Evolutionary conservation across 2,888 invertebrate genomes (phyloP).

Genomic region (Lamellibrachia satsuma): DNA sequence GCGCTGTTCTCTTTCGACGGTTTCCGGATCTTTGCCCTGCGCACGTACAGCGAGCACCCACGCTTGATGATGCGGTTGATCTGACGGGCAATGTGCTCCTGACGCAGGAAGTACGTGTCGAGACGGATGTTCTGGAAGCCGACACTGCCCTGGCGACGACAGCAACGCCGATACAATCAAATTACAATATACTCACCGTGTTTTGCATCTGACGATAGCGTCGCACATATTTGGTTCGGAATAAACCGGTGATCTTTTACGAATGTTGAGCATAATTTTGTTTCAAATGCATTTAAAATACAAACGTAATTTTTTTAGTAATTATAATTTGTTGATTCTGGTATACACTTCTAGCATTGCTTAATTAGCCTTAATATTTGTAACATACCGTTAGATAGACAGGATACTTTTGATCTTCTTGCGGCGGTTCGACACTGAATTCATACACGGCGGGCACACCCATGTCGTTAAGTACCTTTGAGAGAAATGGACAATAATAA

Average conservation of each 20-base stretch:
- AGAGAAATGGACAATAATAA: not conserved
- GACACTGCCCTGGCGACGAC: constrained; percentile 13
- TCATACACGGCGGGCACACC: constrained; percentile 23
- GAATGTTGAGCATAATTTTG: no score
- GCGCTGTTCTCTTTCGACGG: not conserved
- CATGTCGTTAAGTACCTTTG: not conserved
- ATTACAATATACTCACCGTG: not conserved
- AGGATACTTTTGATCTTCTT: not conserved
- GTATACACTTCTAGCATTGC: not conserved
- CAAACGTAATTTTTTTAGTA: no score
- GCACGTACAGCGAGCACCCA: not conserved
- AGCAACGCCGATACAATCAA: not conserved
- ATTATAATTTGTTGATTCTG: no score
- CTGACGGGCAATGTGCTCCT: constrained; percentile 21
- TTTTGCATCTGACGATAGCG: not conserved
- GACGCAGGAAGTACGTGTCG: constrained; percentile 21
- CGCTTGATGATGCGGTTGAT: constrained; percentile 8
- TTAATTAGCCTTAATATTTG: not conserved
- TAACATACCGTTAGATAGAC: not conserved
- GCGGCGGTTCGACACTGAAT: constrained; percentile 19
- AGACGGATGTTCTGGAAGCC: constrained; percentile 8
- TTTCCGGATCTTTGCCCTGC: not conserved
- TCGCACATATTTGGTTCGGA: not conserved
- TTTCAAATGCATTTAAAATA: no score
- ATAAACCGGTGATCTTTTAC: not conserved